Evolutionary conservation across 2,797 vertebrate species (phyloP).

Genomic region (Ctenopoma multispine): DNA sequence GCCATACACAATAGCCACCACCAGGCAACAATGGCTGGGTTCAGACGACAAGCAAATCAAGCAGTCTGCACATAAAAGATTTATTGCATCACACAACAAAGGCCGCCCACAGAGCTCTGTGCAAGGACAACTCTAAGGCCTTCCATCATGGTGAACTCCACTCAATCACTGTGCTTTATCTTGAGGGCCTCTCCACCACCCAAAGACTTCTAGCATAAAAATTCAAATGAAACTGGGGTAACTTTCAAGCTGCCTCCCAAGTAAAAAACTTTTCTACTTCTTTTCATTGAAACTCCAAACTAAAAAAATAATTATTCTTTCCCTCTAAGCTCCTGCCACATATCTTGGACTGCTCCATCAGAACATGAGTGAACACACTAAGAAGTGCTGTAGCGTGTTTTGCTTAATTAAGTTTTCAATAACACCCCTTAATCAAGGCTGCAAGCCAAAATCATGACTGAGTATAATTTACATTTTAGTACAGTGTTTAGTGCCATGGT

Average conservation of each 20-base stretch:
- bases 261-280: slow-evolving; percentile 57
- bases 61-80: slow-evolving; percentile 78
- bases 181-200: slow-evolving; percentile 68
- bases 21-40: slow-evolving; percentile 73
- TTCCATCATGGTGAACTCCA: slow-evolving; percentile 65
- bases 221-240: slow-evolving; percentile 73
- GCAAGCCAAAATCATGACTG: slow-evolving; percentile 60
- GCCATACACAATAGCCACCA: slow-evolving; percentile 73
- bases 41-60: slow-evolving; percentile 84
- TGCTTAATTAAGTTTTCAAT: slow-evolving; percentile 68
- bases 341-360: slow-evolving; percentile 34
- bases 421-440: slow-evolving; percentile 62
- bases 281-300: slow-evolving; percentile 58
- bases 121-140: slow-evolving; percentile 60
- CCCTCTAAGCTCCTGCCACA: slow-evolving; percentile 44
- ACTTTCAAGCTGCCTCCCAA: slow-evolving; percentile 64
- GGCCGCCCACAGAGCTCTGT: slow-evolving; percentile 74
- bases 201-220: slow-evolving; percentile 75
- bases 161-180: slow-evolving; percentile 71
- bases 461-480: slow-evolving; percentile 60
- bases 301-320: slow-evolving; percentile 65
- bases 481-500: slow-evolving; percentile 47
- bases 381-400: slow-evolving; percentile 51
- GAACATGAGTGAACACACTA: slow-evolving; percentile 51
- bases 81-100: slow-evolving; percentile 79